Evolutionary conservation across 2,113 vertebrate species (phyloP).

Genomic region (Siphamia tubifer): DNA sequence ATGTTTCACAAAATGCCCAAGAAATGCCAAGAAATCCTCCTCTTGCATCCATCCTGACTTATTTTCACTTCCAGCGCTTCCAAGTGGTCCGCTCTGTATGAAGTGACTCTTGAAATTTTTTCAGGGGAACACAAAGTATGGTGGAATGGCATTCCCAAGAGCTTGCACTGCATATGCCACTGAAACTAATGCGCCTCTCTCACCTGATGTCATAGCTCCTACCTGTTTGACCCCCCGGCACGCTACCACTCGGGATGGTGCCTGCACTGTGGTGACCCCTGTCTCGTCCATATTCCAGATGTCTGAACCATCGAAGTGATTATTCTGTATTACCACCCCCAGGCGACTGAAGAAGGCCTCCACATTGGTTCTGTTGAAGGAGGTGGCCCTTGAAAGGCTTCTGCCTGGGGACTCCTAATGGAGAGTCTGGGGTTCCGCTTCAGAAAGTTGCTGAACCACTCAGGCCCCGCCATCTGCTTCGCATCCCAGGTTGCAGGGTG

Average conservation of each 20-base stretch:
- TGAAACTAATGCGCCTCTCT: neutral
- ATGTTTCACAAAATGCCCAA: neutral
- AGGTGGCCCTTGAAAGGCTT: neutral
- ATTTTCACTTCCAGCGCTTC: too few species aligned
- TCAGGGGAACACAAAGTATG: neutral
- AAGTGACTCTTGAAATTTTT: too few species aligned
- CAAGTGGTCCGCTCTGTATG: too few species aligned
- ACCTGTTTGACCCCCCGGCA: neutral
- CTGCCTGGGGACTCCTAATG: neutral
- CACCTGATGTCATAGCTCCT: neutral
- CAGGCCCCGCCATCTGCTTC: neutral
- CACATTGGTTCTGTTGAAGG: too few species aligned
- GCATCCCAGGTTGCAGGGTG: too few species aligned
- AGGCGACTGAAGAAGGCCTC: neutral
- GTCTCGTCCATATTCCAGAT: neutral
- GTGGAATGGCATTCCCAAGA: neutral
- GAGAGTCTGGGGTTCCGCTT: neutral
- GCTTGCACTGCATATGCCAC: neutral
- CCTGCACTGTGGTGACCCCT: neutral
- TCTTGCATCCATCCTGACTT: neutral
- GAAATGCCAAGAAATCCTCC: neutral
- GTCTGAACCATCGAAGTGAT: neutral
- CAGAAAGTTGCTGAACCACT: neutral
- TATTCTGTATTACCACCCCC: neutral
- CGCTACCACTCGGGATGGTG: neutral